phyloP scores from a whole-genome alignment of 2,113 vertebrate genomes.

The Mormoops blainvillei region DNA sequence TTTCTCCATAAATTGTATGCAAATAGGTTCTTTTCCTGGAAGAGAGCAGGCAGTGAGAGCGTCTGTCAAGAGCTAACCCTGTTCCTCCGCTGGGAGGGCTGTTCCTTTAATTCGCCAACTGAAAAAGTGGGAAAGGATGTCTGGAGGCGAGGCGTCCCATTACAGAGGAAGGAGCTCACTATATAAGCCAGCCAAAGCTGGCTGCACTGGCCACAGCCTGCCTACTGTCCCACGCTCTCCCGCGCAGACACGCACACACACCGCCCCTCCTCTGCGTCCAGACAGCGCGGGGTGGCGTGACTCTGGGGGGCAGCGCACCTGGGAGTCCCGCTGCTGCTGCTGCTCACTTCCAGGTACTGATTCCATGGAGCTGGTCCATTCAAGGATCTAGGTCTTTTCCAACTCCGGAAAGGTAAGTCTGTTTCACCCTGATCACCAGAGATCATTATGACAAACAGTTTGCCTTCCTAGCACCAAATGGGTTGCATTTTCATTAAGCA shows the following conservation, averaged over 20 bases:
- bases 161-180: constrained; percentile 82
- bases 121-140: constrained; percentile 76
- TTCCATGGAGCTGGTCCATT: constrained; percentile 44
- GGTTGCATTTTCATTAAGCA: not conserved
- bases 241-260: not conserved
- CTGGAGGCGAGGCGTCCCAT: constrained; percentile 86
- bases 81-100: constrained; percentile 77
- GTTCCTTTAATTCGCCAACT: constrained; percentile 84
- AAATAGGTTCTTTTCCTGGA: constrained; percentile 73
- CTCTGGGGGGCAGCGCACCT: constrained; percentile 42
- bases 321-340: not conserved
- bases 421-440: not conserved
- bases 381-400: constrained; percentile 51
- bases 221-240: constrained; percentile 74
- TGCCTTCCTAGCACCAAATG: not conserved
- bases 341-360: constrained; percentile 32
- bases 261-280: not conserved
- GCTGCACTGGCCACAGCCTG: constrained; percentile 70
- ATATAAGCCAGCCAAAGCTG: constrained; percentile 82
- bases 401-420: constrained; percentile 70
- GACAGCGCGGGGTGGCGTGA: constrained; percentile 38
- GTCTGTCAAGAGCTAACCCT: constrained; percentile 72
- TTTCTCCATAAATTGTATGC: constrained; percentile 81
- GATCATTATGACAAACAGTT: not conserved
- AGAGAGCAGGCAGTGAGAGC: constrained; percentile 43